Base-by-base conservation (phyloP, 2,797 vertebrate genomes). In the Parauchenoglanis punctatus region DNA sequence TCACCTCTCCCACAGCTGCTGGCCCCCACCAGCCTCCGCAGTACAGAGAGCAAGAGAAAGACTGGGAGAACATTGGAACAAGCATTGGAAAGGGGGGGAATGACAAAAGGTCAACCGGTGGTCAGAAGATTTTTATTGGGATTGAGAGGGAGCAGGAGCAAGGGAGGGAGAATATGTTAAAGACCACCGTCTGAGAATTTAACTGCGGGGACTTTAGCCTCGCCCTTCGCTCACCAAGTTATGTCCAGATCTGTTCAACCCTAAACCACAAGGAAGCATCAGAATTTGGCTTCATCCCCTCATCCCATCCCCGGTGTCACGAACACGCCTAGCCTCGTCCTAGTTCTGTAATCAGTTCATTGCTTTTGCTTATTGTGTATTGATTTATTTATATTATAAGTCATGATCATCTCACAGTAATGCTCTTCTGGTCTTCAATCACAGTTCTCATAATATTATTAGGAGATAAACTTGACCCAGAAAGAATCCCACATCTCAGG, bases 101-200 rank as follows among this genome's bases (percentile, higher is more conserved):
- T 70, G 23, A 91, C 90, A 87, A 95, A 94, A 95, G 96, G 96
- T 96, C 96, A 96, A 92, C 93, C 92, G 93, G 94, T 96, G 96
- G 96, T 96, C 96, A 96, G 95, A 94, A 89, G 93, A 92, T 93
- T 96, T 96, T 96, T 96, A 96, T 96, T 95, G 94, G 94, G 92
- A 94, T 91, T 90, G 93, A 89, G 86, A 93, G 92, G 92, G 92
- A 94, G 93, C 94, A 92, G 92, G 93, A 93, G 92, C 82, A 83
- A 84, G 70, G 84, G 91, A 91, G 92, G 94, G 94, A 94, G 93
- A 94, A 94, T 92, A 93, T 88, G 92, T 94, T 96, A 93, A 94
- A 95, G 96, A 96, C 96, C 96, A 96, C 96, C 95, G 94, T 95
- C 95, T 95, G 94, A 96, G 96, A 95, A 94, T 96, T 96, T 96